Evolutionary conservation across 2,888 invertebrate species (phyloP).

Genomic region (Darwinula stevensoni): DNA sequence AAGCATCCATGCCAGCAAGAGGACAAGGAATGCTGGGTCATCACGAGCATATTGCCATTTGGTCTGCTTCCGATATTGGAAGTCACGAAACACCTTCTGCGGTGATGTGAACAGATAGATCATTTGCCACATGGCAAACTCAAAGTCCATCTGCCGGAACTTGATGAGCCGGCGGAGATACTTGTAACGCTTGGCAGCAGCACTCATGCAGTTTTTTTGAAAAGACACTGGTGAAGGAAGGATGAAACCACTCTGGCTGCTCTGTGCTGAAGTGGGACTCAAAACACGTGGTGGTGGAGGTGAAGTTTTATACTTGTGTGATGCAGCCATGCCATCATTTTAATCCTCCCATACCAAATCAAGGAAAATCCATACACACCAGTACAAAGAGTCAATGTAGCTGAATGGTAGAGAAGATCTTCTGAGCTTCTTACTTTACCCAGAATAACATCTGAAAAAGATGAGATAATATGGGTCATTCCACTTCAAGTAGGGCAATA

Average conservation of each 20-base stretch:
- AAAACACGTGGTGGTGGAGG: conserved; percentile 1
- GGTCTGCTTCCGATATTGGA: conserved; percentile 89
- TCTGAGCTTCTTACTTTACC: too few species aligned
- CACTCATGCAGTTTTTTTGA: conserved; percentile 29
- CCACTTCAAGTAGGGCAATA: too few species aligned
- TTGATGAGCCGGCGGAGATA: conserved; percentile 54
- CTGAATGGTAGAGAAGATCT: too few species aligned
- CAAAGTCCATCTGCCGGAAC: conserved; percentile 91
- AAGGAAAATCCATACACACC: too few species aligned
- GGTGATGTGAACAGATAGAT: conserved; percentile 72
- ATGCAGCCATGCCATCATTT: too few species aligned
- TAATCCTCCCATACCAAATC: too few species aligned
- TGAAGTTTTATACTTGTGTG: too few species aligned
- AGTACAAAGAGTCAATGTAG: too few species aligned
- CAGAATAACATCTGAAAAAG: too few species aligned
- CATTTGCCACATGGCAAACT: conserved; percentile 99
- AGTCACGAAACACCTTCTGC: conserved; percentile 88
- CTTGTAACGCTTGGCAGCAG: conserved; percentile 60
- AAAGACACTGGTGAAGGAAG: conserved; percentile 7
- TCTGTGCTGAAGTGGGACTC: background rate
- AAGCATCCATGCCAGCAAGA: conserved; percentile 47
- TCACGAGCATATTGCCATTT: conserved; percentile 96
- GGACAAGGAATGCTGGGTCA: conserved; percentile 88
- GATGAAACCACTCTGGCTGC: too few species aligned
- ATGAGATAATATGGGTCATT: too few species aligned